A percentile compares a stretch with the other conserved stretches of the same genome.
phyloP scores from a whole-genome alignment of 1,140 invertebrate species.

The Atta texana region DNA sequence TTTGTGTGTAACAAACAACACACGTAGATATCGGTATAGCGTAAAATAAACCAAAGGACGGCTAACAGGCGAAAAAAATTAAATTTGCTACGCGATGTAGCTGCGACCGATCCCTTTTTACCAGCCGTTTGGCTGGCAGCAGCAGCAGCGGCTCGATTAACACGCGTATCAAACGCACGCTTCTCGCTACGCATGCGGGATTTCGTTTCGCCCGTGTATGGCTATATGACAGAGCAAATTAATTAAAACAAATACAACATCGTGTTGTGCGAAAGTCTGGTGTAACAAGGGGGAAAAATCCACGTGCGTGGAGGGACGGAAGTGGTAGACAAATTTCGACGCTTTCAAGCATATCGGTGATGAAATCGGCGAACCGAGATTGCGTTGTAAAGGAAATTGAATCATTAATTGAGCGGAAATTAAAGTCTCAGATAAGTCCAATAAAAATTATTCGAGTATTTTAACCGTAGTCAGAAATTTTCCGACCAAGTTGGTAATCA shows the following conservation, averaged over 20 bases:
- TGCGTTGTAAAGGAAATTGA: conserved; percentile 12
- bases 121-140: conserved; percentile 36
- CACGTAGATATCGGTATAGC: conserved; percentile 46
- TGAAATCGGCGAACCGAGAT: not conserved
- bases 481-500: not conserved
- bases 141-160: conserved; percentile 47
- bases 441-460: conserved; percentile 39
- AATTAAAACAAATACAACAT: conserved; percentile 62
- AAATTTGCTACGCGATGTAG: conserved; percentile 58
- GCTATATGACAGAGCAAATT: conserved; percentile 53
- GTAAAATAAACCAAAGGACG: conserved; percentile 59
- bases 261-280: conserved; percentile 20
- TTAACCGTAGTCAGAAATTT: conserved; percentile 35
- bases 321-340: conserved; percentile 25
- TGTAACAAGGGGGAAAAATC: not conserved
- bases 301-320: not conserved
- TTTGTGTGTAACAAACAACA: conserved; percentile 60
- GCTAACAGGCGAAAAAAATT: conserved; percentile 48
- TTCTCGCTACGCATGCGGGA: conserved; percentile 23
- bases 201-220: conserved; percentile 22
- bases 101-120: conserved; percentile 54
- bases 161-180: conserved; percentile 56
- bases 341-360: not conserved
- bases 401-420: conserved; percentile 51
- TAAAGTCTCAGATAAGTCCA: not conserved